These are phyloP conservation scores for Drosophila atroscutellata DNA, from an alignment of 2,888 invertebrate genomes.

Conservation along the genomic window DNA sequence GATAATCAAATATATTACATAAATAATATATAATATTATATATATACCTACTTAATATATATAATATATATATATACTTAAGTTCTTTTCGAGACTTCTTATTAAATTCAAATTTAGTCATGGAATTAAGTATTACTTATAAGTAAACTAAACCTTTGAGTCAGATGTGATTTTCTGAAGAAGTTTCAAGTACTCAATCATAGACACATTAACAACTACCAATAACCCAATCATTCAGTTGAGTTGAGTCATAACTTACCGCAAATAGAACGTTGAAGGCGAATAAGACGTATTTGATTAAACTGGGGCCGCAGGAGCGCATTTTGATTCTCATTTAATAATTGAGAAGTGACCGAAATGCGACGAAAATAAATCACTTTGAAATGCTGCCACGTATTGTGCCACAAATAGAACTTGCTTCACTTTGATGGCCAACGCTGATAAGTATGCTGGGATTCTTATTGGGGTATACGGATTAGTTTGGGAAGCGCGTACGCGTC, in stretches of 20 bases:
- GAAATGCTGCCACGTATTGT: background rate
- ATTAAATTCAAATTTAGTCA: no score
- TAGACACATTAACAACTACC: no score
- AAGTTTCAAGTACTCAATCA: background rate
- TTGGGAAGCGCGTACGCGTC: constrained; percentile 51
- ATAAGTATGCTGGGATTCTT: constrained; percentile 22
- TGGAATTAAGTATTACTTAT: background rate
- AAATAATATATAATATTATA: background rate
- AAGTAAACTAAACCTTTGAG: background rate
- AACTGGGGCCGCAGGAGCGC: constrained; percentile 86
- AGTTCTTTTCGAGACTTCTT: background rate
- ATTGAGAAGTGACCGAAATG: background rate
- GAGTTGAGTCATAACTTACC: constrained; percentile 84
- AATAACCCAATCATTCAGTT: constrained; percentile 13
- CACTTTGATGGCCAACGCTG: constrained; percentile 3
- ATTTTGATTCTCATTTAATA: constrained; percentile 76
- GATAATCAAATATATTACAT: no score
- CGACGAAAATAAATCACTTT: constrained; percentile 5
- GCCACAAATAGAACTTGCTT: constrained; percentile 21
- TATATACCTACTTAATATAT: background rate
- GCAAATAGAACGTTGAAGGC: constrained; percentile 88
- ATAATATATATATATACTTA: background rate
- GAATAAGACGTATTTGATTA: constrained; percentile 88
- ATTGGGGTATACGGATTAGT: background rate
- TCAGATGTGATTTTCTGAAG: background rate